phyloP scores from a whole-genome alignment of 2,888 invertebrate genomes.

The Rutpela maculata region DNA sequence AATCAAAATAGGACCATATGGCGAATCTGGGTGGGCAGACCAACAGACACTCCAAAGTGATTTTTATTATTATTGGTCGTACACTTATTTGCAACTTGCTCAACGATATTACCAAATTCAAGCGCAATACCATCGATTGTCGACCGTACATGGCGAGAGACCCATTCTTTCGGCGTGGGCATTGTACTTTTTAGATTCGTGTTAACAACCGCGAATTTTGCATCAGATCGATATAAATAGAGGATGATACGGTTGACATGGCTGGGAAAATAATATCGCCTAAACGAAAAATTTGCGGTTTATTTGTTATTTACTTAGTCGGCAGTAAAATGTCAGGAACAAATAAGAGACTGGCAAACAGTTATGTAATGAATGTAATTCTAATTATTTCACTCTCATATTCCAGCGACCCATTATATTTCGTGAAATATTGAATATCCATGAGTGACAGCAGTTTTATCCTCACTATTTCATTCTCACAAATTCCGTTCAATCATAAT shows the following conservation, averaged over 20 bases:
- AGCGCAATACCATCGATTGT: slow-evolving; percentile 30
- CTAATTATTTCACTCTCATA: no score
- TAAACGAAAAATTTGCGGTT: not conserved
- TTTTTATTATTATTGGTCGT: slow-evolving; percentile 15
- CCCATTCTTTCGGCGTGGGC: slow-evolving; percentile 24
- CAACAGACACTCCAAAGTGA: not conserved
- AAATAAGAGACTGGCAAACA: no score
- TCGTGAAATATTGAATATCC: no score
- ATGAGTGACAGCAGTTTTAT: no score
- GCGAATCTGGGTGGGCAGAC: slow-evolving; percentile 12
- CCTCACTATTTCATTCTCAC: no score
- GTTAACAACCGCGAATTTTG: slow-evolving; percentile 26
- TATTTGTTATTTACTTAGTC: no score
- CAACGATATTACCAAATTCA: slow-evolving; percentile 36
- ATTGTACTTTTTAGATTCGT: slow-evolving; percentile 15
- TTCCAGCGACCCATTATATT: no score
- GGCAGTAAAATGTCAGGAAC: no score
- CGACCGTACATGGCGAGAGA: slow-evolving; percentile 29
- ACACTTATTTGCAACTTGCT: slow-evolving; percentile 26
- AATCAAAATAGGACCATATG: slow-evolving; percentile 25
- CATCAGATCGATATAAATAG: slow-evolving; percentile 27
- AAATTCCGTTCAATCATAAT: no score
- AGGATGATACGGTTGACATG: slow-evolving; percentile 7
- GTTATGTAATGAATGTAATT: no score
- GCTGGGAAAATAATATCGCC: not conserved